A percentile compares a stretch with the other conserved stretches of the same genome.
Conservation (phyloP, 30 jellyfish, hydroid and myxozoan species). For the Aurelia sp. region DNA sequence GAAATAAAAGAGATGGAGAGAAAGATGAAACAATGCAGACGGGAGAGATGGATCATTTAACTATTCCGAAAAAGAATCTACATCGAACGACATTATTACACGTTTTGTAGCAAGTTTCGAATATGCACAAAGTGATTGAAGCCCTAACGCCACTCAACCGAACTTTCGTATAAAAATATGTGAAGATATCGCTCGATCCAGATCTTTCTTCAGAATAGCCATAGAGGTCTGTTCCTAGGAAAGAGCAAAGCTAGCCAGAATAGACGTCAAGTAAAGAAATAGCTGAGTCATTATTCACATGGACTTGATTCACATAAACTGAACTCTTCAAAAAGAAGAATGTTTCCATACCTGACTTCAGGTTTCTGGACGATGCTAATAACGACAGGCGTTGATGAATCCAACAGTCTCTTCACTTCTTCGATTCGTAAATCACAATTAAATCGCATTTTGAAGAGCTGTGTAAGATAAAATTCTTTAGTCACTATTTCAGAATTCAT, state of each 20-base stretch:
- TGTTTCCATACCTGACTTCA: conserved; percentile 70
- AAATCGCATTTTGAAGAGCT: conserved; percentile 87
- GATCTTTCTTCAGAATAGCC: too few relatives aligned
- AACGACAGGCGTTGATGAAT: conserved; percentile 85
- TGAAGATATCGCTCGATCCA: too few relatives aligned
- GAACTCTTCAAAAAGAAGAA: not conserved
- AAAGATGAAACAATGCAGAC: not conserved
- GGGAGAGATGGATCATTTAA: too few relatives aligned
- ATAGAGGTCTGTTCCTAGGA: not conserved
- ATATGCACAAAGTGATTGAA: too few relatives aligned
- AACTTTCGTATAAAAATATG: too few relatives aligned
- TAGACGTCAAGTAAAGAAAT: too few relatives aligned
- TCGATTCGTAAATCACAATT: conserved; percentile 87
- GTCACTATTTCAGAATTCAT: not conserved
- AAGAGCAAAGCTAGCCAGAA: not conserved
- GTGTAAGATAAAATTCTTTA: not conserved
- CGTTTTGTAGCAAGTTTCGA: too few relatives aligned
- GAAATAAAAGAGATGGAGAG: not conserved
- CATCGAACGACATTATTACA: too few relatives aligned
- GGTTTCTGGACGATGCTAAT: conserved; percentile 81
- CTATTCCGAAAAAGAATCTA: too few relatives aligned
- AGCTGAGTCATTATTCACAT: not conserved
- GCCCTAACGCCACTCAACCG: too few relatives aligned
- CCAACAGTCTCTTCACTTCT: conserved; percentile 86
- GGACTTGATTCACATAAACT: not conserved